Base-by-base conservation (phyloP, 2,113 vertebrate genomes). In the Chaetorhynchus papuensis region DNA sequence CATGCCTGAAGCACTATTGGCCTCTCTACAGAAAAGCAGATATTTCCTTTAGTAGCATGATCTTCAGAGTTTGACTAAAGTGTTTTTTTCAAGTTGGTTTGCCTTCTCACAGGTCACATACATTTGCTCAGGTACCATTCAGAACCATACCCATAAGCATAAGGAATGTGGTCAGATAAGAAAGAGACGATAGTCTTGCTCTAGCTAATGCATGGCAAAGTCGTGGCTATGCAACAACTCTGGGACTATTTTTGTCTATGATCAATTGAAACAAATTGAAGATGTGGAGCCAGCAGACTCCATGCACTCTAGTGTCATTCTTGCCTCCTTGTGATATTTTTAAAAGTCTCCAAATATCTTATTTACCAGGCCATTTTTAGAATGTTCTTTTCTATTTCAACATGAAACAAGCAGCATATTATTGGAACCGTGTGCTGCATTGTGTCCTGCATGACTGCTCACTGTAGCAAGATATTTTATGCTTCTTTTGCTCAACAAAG, bases 371-470 rank as follows among this genome's bases (percentile, higher is more conserved):
- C 27, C 9, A 24, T 71, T 96, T 95, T 90, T 75, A 74, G 87
- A 91, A 77, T 53, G 42, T 91, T 83, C 44, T 86, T 88, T 88
- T 87, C 69, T 26, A 87, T 71, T 96, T 91, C 78, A 63, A 64
- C 16, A 24, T 56, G 23, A 71, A 91, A 81, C 15, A 76, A 81
- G 59, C 31, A 47, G 50, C 2, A 0, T 78, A 35, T 93, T 90
- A 37, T 49, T 66, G 24, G 44, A 88, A 42, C 37, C 0, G 0
- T 53, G 35, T 39, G 15, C 33, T 83, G 21, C 31, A 15, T 70
- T 56, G 41, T 16, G 1, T 83, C 52, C 56, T 72, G 28, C 15
- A 6, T 50, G n/a, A 71, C 56, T 61, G 14, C 28, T 82, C 13
- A 7, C 41, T 76, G 18, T 78, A 42, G 15, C 49, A 84, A 82